Evolutionary conservation across 2,888 invertebrate species (phyloP), one percentile per base, ranked within the genome.

Genomic region (Synanthedon tipuliformis): DNA sequence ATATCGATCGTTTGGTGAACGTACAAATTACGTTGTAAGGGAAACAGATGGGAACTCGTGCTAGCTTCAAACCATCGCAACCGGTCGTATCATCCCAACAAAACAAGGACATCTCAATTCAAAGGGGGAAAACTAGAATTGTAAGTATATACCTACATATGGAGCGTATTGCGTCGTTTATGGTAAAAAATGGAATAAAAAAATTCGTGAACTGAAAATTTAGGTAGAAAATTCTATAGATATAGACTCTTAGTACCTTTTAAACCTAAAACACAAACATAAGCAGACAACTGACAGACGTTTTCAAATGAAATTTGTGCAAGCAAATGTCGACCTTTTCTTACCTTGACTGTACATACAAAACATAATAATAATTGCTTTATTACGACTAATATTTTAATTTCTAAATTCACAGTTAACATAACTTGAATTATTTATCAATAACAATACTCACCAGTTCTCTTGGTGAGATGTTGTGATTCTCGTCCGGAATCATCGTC

Each of bases 391-490:
- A 23, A 23, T 23, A 23, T 23, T 23, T 23, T 23, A 23, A 34
- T 34, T 10, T 10, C 34, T 34, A 34, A 34, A 34, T 1, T 34
- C 34, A 34, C 34, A 34, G 34, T 34, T 8, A 34, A 23, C 4
- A 23, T 23, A 23, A 23, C 5, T 23, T 23, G 5, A 23, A 23
- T 23, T 34, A 34, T 34, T 34, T 34, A 34, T 34, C 34, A 34
- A 34, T 13, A 16, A 16, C 8, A 16, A 48, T 4, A 78, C 83
- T 72, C 51, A 86, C 86, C 85, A 62, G 76, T 77, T 54, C 86
- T 69, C 56, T 81, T 78, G 60, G 66, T 82, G 34, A 81, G 68
- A 54, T 68, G 81, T 8, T 82, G 78, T 2, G 82, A 81, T 48
- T 56, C 66, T 41, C 79, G 61, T 0, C 69, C 76, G 2, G 68